These are phyloP conservation scores for Hyalella azteca DNA, from an alignment of 2,888 invertebrate genomes.

Conservation along the genomic window DNA sequence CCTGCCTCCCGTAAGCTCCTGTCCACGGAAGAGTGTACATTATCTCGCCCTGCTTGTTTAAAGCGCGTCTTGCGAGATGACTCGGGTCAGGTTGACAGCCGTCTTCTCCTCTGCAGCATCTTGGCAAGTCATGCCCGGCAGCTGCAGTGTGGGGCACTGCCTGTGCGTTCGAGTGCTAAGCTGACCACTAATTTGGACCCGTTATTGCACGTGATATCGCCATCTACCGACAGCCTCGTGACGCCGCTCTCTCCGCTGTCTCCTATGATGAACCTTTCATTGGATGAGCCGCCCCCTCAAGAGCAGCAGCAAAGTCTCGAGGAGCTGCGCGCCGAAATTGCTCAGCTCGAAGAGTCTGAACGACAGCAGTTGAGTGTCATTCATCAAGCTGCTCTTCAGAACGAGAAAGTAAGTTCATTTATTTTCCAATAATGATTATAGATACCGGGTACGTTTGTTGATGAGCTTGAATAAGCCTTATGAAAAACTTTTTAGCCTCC, in stretches of 20 bases:
- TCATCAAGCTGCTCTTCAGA: not conserved
- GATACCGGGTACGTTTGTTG: too few relatives aligned
- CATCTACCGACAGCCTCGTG: slow-evolving; percentile 30
- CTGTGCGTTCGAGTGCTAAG: too few relatives aligned
- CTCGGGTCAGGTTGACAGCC: too few relatives aligned
- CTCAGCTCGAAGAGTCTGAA: not conserved
- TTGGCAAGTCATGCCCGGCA: slow-evolving; percentile 12
- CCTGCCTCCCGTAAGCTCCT: not conserved
- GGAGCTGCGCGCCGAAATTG: not conserved
- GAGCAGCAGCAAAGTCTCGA: not conserved
- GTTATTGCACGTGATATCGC: not conserved
- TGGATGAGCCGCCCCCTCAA: not conserved
- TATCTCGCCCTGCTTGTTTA: too few relatives aligned
- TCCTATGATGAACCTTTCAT: slow-evolving; percentile 7
- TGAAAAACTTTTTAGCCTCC: too few relatives aligned
- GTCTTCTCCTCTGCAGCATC: slow-evolving; percentile 11
- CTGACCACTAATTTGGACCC: not conserved
- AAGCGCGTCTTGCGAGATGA: too few relatives aligned
- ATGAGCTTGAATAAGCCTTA: too few relatives aligned
- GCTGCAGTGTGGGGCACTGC: slow-evolving; percentile 20
- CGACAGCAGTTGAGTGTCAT: not conserved
- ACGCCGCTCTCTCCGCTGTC: slow-evolving; percentile 35
- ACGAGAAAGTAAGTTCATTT: not conserved
- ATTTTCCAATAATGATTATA: too few relatives aligned
- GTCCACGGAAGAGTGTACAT: not conserved